phyloP scores from a whole-genome alignment of 1,140 invertebrate genomes.

The Kradibia gibbosae region DNA sequence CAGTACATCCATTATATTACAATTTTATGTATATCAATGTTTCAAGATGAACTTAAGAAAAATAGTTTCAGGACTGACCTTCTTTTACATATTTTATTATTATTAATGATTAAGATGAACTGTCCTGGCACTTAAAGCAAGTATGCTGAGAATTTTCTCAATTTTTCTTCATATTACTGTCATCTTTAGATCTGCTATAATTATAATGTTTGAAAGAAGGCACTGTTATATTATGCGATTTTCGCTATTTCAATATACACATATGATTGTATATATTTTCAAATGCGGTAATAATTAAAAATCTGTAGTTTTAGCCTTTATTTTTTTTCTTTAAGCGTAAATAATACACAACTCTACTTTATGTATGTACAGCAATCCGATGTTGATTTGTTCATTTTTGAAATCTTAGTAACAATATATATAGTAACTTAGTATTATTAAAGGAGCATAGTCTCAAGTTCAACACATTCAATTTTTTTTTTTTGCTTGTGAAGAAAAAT shows the following conservation, averaged over 20 bases:
- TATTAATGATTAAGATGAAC: not conserved
- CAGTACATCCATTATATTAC: constrained; percentile 5
- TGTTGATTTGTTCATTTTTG: too few species aligned
- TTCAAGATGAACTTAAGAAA: not conserved
- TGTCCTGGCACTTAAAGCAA: constrained; percentile 21
- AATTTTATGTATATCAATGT: constrained; percentile 6
- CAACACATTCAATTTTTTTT: too few species aligned
- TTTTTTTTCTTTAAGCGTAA: too few species aligned
- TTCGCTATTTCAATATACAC: not conserved
- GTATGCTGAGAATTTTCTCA: constrained; percentile 19
- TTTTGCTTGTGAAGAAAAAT: too few species aligned
- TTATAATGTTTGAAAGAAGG: not conserved
- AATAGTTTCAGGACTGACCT: constrained; percentile 36
- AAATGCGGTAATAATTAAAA: not conserved
- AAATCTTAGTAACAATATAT: too few species aligned
- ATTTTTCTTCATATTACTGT: not conserved
- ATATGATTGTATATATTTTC: not conserved
- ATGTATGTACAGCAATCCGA: too few species aligned
- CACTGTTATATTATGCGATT: constrained; percentile 14
- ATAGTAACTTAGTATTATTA: too few species aligned
- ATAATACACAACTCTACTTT: too few species aligned
- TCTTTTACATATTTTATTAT: constrained; percentile 29
- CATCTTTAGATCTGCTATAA: not conserved
- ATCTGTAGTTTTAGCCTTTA: not conserved
- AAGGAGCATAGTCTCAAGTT: too few species aligned